A percentile compares a stretch with the other conserved stretches of the same genome.
Evolutionary conservation across 2,888 invertebrate genomes (phyloP).

Genomic region (Prenolepis imparis): DNA sequence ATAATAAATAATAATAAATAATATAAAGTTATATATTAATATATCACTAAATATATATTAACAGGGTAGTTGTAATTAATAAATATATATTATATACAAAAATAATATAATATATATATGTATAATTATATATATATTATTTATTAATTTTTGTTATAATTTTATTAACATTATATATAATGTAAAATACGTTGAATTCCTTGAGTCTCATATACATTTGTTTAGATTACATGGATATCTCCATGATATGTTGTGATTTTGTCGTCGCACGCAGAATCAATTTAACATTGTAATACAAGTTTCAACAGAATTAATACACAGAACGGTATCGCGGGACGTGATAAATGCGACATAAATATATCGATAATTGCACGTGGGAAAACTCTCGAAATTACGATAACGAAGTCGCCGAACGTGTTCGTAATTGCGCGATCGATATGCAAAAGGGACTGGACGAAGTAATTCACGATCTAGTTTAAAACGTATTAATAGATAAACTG

Average conservation of each 20-base stretch:
- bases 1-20: too few species aligned
- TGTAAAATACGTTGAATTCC: not conserved
- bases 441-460: conserved; percentile 28
- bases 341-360: conserved; percentile 44
- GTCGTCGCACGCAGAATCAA: conserved; percentile 25
- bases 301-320: conserved; percentile 25
- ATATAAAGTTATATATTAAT: too few species aligned
- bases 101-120: too few species aligned
- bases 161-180: too few species aligned
- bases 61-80: too few species aligned
- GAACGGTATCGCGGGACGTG: conserved; percentile 14
- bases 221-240: not conserved
- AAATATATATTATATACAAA: too few species aligned
- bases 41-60: too few species aligned
- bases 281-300: conserved; percentile 24
- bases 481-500: conserved; percentile 42
- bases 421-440: conserved; percentile 32
- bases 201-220: not conserved
- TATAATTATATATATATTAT: not conserved
- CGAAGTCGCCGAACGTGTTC: conserved; percentile 47
- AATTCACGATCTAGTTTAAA: conserved; percentile 51
- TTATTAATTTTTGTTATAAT: too few species aligned
- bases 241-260: not conserved
- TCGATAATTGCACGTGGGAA: conserved; percentile 49
- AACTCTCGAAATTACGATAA: conserved; percentile 53